Evolutionary conservation across 2,113 vertebrate species (phyloP).

Genomic region (Hemiprocne comata): DNA sequence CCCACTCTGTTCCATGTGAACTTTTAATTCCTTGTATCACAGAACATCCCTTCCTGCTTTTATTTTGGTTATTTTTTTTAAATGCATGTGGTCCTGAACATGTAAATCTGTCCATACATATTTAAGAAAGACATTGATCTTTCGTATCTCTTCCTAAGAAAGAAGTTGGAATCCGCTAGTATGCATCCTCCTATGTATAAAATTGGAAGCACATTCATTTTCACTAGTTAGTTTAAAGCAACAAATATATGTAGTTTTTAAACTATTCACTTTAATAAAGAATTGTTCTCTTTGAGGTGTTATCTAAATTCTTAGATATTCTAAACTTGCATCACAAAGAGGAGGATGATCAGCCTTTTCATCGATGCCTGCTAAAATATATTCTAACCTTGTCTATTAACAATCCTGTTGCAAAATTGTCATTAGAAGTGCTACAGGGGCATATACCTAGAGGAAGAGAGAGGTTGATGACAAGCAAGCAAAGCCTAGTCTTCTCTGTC

Average conservation of each 20-base stretch:
- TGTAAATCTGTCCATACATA: neutral
- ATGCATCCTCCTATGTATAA: neutral
- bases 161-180: neutral
- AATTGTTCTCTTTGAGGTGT: neutral
- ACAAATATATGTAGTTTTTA: neutral
- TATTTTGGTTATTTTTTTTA: neutral
- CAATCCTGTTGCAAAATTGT: neutral
- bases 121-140: neutral
- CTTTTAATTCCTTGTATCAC: neutral
- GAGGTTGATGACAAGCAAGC: neutral
- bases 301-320: neutral
- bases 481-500: neutral
- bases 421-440: neutral
- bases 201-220: neutral
- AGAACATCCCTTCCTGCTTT: neutral
- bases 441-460: neutral
- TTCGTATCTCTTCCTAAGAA: neutral
- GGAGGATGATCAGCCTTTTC: neutral
- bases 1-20: neutral
- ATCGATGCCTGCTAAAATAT: neutral
- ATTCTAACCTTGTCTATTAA: neutral
- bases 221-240: neutral
- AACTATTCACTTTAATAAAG: neutral
- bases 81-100: neutral
- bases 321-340: neutral